These are phyloP conservation scores for Aradus depressus DNA, from an alignment of 2,888 invertebrate genomes.

Conservation along the genomic window DNA sequence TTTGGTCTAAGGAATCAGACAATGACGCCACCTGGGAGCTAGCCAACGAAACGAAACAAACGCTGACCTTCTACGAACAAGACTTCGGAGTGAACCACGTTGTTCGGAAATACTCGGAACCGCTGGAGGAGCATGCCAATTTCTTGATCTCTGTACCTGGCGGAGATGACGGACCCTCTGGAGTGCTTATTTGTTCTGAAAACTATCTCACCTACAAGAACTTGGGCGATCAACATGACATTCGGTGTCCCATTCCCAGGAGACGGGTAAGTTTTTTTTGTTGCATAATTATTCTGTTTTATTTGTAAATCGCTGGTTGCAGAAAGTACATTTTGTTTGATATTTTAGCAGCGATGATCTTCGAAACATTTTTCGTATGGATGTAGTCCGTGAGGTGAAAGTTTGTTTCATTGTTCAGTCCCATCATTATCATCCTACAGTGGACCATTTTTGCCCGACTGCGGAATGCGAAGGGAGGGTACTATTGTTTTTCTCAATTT, in stretches of 20 bases:
- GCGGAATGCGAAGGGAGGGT: no score
- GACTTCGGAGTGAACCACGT: slow-evolving; percentile 98
- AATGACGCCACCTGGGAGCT: slow-evolving; percentile 94
- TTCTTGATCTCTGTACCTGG: slow-evolving; percentile 97
- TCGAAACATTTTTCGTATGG: no score
- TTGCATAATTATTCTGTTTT: not conserved
- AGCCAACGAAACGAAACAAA: slow-evolving; percentile 90
- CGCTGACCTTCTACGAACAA: slow-evolving; percentile 93
- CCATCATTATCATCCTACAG: no score
- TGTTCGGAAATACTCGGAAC: slow-evolving; percentile 96
- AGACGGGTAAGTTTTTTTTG: slow-evolving; percentile 47
- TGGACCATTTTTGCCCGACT: no score
- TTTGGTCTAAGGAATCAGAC: slow-evolving; percentile 66
- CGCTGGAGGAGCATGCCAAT: slow-evolving; percentile 95
- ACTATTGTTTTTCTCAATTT: no score
- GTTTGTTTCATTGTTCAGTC: no score
- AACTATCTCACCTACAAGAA: slow-evolving; percentile 99
- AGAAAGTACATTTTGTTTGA: not conserved
- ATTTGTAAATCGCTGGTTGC: not conserved
- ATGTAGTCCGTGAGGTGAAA: no score
- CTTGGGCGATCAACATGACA: slow-evolving; percentile 97
- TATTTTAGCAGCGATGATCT: not conserved
- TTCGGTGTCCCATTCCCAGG: slow-evolving; percentile 93
- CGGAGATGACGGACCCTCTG: slow-evolving; percentile 96
- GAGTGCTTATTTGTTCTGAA: slow-evolving; percentile 96